Evolutionary conservation across 2,113 vertebrate species (phyloP), one percentile per base, ranked within the genome.

Genomic region (Acanthochromis polyacanthus): DNA sequence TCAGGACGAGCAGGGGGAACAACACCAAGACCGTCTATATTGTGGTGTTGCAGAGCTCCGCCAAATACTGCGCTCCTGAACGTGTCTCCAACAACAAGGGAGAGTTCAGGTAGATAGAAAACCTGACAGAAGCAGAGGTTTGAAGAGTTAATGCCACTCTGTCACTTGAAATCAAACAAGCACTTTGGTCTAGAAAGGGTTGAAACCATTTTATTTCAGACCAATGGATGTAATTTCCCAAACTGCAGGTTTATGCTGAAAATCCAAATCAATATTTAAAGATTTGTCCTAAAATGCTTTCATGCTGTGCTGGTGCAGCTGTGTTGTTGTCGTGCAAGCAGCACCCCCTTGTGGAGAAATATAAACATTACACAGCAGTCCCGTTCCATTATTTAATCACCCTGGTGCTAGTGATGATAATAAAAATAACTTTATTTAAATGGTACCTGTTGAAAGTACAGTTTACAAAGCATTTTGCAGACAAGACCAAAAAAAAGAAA

Each of bases 1-100:
- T 99, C 19, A 93, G 96, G 80, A 98, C 97, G 1, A 96, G 96
- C 84, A 95, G 97, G 50, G 97, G 98, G 10, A 99, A 99, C 92
- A 99, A 96, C 78, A 98, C 97, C 0, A 95, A 97, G 72, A 97
- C 96, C 0, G 97, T 99, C 25, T 95, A 97, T 73, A 97, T 99
- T 5, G 95, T 98, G 70, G 98, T 99, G 3, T 84, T 99, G 80
- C 97, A 99, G 87, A 98, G 96, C 81, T 97, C 97, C n/a, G 97
- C 97, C 0, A 96, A 97, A 63, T 99, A 98, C 81, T 99, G 98
- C 15, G 93, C 94, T 10, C 95, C 96, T 0, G 98, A 99, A 76
- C 95, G 96, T 3, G 90, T 98, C 64, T 94, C 97, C 16, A 99
- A 99, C 93, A 99, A 99, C 86, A 99, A 98, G 91, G 98, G 98